Evolutionary conservation across 1,140 invertebrate species (phyloP).

Genomic region (Venturia canescens): DNA sequence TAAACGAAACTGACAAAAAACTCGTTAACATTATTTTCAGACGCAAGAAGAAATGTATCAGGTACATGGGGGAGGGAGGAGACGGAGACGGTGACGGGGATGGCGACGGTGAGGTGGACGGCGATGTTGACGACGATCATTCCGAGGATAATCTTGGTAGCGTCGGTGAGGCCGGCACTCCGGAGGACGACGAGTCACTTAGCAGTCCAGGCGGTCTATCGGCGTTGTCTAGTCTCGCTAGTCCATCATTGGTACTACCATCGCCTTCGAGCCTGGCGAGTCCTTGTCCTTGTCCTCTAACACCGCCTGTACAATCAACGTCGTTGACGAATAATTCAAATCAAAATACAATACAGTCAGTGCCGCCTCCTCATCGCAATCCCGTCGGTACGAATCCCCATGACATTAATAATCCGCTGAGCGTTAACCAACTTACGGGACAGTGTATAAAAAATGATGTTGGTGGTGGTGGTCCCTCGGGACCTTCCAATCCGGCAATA

Average conservation of each 20-base stretch:
- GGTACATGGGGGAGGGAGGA: conserved; percentile 90
- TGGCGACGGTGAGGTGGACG: conserved; percentile 81
- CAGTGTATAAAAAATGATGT: conserved; percentile 81
- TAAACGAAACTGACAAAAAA: conserved; percentile 27
- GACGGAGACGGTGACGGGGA: conserved; percentile 81
- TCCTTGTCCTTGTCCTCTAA: conserved; percentile 77
- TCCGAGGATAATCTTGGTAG: conserved; percentile 88
- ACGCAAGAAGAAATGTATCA: conserved; percentile 99
- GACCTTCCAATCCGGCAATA: conserved; percentile 78
- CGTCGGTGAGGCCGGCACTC: conserved; percentile 85
- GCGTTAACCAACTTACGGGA: conserved; percentile 91
- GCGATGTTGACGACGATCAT: conserved; percentile 81
- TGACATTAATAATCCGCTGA: conserved; percentile 93
- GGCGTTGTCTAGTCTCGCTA: conserved; percentile 87
- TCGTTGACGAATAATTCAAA: conserved; percentile 65
- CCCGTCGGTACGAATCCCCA: conserved; percentile 93
- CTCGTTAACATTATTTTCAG: conserved; percentile 79
- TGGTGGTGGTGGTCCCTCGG: conserved; percentile 70
- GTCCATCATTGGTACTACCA: conserved; percentile 83
- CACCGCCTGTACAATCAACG: conserved; percentile 74
- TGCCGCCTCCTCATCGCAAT: conserved; percentile 80
- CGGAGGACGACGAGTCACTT: conserved; percentile 84
- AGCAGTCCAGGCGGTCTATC: conserved; percentile 88
- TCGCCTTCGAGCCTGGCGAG: conserved; percentile 83
- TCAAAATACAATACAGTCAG: conserved; percentile 58